Evolutionary conservation across 2,113 vertebrate species (phyloP), one percentile per base, ranked within the genome.

Genomic region (Calcarius ornatus): DNA sequence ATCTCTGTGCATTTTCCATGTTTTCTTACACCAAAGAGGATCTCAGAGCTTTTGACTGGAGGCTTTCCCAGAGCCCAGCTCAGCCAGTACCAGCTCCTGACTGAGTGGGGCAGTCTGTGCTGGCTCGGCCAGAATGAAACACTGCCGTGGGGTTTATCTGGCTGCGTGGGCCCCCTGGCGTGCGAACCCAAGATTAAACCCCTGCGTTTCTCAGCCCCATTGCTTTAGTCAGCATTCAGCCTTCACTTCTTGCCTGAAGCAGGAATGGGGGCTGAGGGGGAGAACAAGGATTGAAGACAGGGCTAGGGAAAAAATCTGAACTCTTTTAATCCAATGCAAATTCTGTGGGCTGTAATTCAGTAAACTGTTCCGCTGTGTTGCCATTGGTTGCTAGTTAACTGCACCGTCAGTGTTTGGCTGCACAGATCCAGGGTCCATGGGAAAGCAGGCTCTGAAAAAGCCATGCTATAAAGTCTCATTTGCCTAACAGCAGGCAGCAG

Each of bases 311-410:
- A 92, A 90, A 91, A 94, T 81, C 15, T 28, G 27, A 93, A 51
- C 79, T 95, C 95, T 96, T 94, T 96, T 92, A 96, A 95, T 93
- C 71, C 80, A 33, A 27, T 80, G 90, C 86, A 91, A 92, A 94
- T 87, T 73, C 48, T 80, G 77, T 73, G 80, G 92, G 94, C 72
- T 60, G 81, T 57, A 84, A 73, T 3, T 63, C 95, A 91, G 61
- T 2, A 30, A 23, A 71, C 23, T 81, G 88, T 90, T 88, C 81
- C 6, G 25, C 88, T 90, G 2, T 31, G 88, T 38, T 94, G 86
- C 72, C 88, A 64, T 18, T 81, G 79, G 88, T 88, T 92, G 78
- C 91, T 64, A 53, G 75, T 54, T 72, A 92, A 83, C 35, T 54
- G 65, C 35, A 19, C 43, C 5, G 31, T 40, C 7, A 12, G 31